A percentile compares a stretch with the other conserved stretches of the same genome.
Evolutionary conservation across 2,113 vertebrate genomes (phyloP).

Genomic region (Sylvicapra grimmia): DNA sequence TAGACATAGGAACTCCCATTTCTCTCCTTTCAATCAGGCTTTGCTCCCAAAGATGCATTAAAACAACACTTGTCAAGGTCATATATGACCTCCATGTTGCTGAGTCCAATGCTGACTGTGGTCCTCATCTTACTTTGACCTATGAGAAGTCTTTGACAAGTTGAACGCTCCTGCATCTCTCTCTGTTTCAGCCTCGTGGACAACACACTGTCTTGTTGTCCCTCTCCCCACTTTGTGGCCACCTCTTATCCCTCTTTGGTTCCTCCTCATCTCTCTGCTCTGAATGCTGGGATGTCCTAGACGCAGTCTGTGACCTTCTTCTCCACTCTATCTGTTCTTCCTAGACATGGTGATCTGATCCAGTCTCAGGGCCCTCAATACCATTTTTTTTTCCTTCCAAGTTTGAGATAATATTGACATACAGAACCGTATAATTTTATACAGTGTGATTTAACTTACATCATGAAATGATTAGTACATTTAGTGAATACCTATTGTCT

Average conservation of each 20-base stretch:
- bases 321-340: not conserved
- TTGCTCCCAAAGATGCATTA: not conserved
- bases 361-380: not conserved
- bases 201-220: not conserved
- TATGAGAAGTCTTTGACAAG: not conserved
- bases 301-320: not conserved
- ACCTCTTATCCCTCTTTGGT: not conserved
- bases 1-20: not conserved
- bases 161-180: not conserved
- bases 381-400: not conserved
- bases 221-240: not conserved
- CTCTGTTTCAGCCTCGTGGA: not conserved
- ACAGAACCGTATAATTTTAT: not conserved
- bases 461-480: not conserved
- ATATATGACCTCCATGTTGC: not conserved
- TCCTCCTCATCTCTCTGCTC: not conserved
- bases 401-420: not conserved
- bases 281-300: not conserved
- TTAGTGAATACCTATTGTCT: not conserved
- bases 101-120: accelerated
- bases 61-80: not conserved
- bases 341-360: not conserved
- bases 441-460: not conserved
- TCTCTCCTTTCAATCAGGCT: not conserved
- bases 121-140: not conserved